Percentiles rank a stretch among this genome's conserved stretches.
phyloP scores from a whole-genome alignment of 2,797 vertebrate genomes.

The Lates japonicus region DNA sequence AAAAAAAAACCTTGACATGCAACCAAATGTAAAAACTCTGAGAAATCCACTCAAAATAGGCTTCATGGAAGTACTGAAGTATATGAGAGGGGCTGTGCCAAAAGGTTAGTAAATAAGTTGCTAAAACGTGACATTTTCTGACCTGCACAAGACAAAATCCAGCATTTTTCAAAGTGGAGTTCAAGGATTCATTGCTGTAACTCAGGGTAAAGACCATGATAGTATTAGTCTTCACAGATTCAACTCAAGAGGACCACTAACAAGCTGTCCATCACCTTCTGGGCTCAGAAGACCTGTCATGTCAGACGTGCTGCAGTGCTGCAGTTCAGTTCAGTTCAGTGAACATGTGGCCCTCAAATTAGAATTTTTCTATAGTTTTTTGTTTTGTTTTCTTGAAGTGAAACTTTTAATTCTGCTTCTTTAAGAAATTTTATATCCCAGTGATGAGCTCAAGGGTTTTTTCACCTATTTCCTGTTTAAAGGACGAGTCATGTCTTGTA shows the following conservation, averaged over 20 bases:
- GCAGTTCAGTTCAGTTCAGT: background rate
- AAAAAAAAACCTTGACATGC: background rate
- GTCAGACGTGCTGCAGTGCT: constrained; percentile 13
- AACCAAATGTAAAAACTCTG: background rate
- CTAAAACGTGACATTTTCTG: background rate
- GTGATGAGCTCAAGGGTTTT: background rate
- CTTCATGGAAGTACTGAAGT: background rate
- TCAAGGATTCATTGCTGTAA: background rate
- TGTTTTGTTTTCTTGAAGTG: background rate
- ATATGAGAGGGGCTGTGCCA: background rate
- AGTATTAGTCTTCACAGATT: constrained; percentile 3
- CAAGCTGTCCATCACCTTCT: constrained; percentile 2
- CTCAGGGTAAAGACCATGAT: background rate
- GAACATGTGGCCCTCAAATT: background rate
- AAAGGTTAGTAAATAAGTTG: background rate
- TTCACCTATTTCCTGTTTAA: background rate
- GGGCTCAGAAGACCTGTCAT: constrained; percentile 18
- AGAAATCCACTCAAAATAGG: background rate
- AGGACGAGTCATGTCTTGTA: background rate
- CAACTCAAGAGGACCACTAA: constrained; percentile 33
- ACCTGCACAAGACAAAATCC: background rate
- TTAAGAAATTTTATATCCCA: background rate
- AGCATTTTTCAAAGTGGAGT: background rate
- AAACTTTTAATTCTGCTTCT: background rate
- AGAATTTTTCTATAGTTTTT: no score